phyloP scores from a whole-genome alignment of 2,888 invertebrate genomes.

The Alentia gelatinosa region DNA sequence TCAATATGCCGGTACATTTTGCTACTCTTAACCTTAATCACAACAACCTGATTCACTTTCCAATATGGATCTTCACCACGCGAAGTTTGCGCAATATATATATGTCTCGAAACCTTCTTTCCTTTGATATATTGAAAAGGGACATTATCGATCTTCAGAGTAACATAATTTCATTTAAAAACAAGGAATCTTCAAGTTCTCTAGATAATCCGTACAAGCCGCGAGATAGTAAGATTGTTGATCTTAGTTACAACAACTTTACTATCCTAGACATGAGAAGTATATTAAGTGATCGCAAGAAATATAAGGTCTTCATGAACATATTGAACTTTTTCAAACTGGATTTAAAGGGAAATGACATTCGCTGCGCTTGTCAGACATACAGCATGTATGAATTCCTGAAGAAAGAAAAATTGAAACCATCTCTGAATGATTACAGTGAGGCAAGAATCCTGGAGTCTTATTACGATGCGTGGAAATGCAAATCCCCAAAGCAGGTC shows the following conservation, averaged over 20 bases:
- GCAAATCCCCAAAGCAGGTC: neutral
- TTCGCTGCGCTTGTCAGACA: neutral
- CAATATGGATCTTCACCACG: neutral
- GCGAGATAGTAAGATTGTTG: neutral
- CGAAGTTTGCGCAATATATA: neutral
- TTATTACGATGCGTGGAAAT: neutral
- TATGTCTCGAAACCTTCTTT: neutral
- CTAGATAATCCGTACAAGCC: neutral
- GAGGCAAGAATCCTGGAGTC: neutral
- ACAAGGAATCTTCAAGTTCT: neutral
- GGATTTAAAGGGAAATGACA: neutral
- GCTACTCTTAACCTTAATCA: neutral
- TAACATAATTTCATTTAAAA: neutral
- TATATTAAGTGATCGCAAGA: neutral
- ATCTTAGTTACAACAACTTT: conserved; percentile 2
- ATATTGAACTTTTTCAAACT: neutral
- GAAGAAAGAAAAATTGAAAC: neutral
- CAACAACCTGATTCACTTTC: neutral
- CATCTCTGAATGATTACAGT: neutral
- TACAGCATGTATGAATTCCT: neutral
- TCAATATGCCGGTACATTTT: neutral
- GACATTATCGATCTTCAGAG: too few species aligned
- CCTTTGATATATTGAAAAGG: neutral
- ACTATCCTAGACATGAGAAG: neutral
- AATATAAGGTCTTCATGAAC: neutral